phyloP scores from a whole-genome alignment of 2,797 vertebrate genomes.

The Eospalax fontanierii region DNA sequence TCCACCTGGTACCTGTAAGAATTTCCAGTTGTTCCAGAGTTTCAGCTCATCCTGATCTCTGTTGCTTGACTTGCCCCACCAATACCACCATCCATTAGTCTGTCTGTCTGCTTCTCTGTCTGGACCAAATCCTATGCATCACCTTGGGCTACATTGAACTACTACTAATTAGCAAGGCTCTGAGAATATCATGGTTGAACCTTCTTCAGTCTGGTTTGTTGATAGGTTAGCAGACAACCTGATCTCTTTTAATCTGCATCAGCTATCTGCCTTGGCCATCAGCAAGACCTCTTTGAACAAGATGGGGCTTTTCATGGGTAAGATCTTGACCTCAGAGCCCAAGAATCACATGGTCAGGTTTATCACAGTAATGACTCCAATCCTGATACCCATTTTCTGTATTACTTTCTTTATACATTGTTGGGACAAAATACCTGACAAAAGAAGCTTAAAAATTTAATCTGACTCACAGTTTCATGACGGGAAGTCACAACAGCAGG shows the following conservation, averaged over 20 bases:
- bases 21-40: too few relatives aligned
- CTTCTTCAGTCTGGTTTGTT: neutral
- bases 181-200: neutral
- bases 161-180: neutral
- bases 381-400: neutral
- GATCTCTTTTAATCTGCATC: neutral
- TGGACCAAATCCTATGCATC: neutral
- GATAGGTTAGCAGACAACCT: neutral
- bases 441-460: neutral
- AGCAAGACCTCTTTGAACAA: neutral
- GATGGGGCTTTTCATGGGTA: neutral
- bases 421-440: neutral
- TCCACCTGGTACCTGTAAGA: neutral
- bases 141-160: neutral
- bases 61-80: neutral
- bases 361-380: too few relatives aligned
- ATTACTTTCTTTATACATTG: neutral
- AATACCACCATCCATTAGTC: neutral
- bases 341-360: neutral
- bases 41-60: neutral
- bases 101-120: neutral
- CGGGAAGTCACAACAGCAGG: neutral
- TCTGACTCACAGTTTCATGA: neutral
- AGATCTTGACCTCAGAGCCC: neutral
- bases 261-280: neutral